Evolutionary conservation across 2,888 invertebrate species (phyloP).

Genomic region (Scaptomyza flava): DNA sequence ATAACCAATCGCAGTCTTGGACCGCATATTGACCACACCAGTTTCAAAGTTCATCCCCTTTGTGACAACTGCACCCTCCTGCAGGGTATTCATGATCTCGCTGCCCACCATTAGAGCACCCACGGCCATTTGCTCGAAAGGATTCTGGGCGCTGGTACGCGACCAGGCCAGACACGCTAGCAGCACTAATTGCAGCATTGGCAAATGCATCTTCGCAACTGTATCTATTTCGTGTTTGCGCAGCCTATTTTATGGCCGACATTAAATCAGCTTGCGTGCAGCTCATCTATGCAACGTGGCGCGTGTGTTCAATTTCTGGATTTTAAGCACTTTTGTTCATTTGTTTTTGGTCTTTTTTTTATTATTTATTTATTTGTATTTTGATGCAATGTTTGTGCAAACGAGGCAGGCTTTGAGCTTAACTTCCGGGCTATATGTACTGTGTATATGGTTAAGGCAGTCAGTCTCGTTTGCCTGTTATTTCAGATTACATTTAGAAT

Average conservation of each 20-base stretch:
- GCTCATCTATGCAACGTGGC: conserved; percentile 39
- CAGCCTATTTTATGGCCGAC: conserved; percentile 33
- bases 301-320: conserved; percentile 32
- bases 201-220: conserved; percentile 43
- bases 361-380: too few species aligned
- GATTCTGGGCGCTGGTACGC: conserved; percentile 33
- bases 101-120: conserved; percentile 59
- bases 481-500: conserved; percentile 30
- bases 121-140: conserved; percentile 48
- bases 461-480: conserved; percentile 47
- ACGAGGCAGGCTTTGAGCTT: conserved; percentile 14
- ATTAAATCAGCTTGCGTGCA: conserved; percentile 40
- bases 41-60: conserved; percentile 49
- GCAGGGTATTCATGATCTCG: conserved; percentile 48
- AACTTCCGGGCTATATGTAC: conserved; percentile 9
- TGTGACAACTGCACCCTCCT: conserved; percentile 49
- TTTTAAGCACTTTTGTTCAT: conserved; percentile 4
- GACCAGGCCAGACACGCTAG: conserved; percentile 23
- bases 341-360: neutral
- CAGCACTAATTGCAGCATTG: conserved; percentile 38
- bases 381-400: neutral
- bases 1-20: conserved; percentile 51
- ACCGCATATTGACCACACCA: conserved; percentile 47
- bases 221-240: neutral
- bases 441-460: neutral